Evolutionary conservation across 2,888 invertebrate species (phyloP), one percentile per base, ranked within the genome.

Genomic region (Oxyteleia sp.): DNA sequence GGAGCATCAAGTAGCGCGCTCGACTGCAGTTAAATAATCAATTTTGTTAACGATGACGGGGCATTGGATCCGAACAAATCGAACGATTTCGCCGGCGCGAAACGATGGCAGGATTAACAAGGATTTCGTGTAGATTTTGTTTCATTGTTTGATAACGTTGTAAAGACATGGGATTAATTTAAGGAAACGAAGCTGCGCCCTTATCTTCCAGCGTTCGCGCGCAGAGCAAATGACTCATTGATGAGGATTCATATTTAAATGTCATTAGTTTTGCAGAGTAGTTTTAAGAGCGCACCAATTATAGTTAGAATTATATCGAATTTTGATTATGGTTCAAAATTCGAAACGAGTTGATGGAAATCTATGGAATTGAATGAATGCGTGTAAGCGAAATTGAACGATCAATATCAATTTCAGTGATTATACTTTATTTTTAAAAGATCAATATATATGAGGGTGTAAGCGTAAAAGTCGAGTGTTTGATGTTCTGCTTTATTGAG

Each of bases 1-100:
- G 82, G 86, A 89, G 87, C 87, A 86, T 84, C 82, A 87, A 89
- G 85, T 85, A 35, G 84, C 88, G 76, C 87, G 41, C 41, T 8
- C 13, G 15, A 41, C 41, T 41, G 41, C 41, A 41, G 41, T 41
- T 41, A 41, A 41, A 41, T 41, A 41, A 41, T 41, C 45, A 45
- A 45, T 45, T 16, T 16, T 10, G 18, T 45, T 45, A 45, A 18
- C 16, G 7, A 16, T 45, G 18, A 16, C 11, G 16, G 45, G 10
- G 18, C 16, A 15, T 41, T 18, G 10, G 16, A 45, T 45, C 18
- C 8, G 45, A 15, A 4, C 7, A 16, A 45, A 45, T 45, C 45
- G 8, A 45, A 45, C 16, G 18, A 45, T 13, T 41, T 10, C 8
- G 32, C 32, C 5, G 5, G 23, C 23, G 5, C 2, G 23, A 23